Evolutionary conservation across 2,888 invertebrate species (phyloP), one percentile per base, ranked within the genome.

Genomic region (Baccha elongata): DNA sequence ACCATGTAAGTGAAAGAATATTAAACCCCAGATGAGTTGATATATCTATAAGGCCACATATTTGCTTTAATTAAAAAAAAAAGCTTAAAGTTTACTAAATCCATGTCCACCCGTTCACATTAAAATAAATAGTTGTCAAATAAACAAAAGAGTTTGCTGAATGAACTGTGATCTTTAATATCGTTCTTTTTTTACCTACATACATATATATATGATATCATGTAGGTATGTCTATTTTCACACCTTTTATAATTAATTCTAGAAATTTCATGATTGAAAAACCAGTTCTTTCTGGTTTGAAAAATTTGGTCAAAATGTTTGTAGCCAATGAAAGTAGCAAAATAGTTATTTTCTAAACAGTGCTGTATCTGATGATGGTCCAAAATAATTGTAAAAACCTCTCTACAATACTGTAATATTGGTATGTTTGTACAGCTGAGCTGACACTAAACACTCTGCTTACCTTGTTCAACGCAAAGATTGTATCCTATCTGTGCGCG

Each of bases 401-500:
- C n/a, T n/a, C n/a, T n/a, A 37, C 53, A 19, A 2, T 8, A 55
- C 55, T 58, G 23, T 37, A 11, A 21, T 46, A 1, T 5, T 11
- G 8, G 23, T 29, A 29, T 8, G n/a, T n/a, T n/a, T n/a, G n/a
- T n/a, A n/a, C n/a, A n/a, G n/a, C n/a, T n/a, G n/a, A n/a, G n/a
- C n/a, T n/a, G n/a, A n/a, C n/a, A n/a, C n/a, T n/a, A 32, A 8
- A 32, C 35, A 19, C 4, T 40, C 40, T 1, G 40, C 58, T 58
- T 21, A 58, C 58, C 58, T 58, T 40, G 0, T 40, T 58, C 15
- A 58, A 58, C 40, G 23, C 58, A 58, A 23, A 58, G 23, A 58
- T 58, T 58, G 5, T 40, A 58, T 58, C 58, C 58, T 58, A 37
- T 55, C 37, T 55, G 1, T 40, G 11, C 37, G 5, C 13, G 6